Evolutionary conservation across 2,113 vertebrate species (phyloP).

Genomic region (Sinocyclocheilus anshuiensis): DNA sequence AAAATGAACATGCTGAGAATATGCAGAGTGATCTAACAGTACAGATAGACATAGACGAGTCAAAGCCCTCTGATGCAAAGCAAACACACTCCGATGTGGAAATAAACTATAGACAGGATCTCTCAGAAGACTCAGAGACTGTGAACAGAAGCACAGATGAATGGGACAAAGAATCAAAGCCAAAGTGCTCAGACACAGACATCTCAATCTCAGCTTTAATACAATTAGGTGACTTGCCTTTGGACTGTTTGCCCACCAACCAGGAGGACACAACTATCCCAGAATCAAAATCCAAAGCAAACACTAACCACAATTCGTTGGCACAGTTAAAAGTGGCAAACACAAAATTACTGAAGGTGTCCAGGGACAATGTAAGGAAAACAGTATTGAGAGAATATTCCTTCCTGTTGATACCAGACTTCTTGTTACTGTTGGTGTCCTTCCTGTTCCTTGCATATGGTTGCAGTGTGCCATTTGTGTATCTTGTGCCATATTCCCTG

Average conservation of each 20-base stretch:
- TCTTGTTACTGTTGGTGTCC: constrained; percentile 82
- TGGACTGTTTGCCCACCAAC: background rate
- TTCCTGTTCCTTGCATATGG: constrained; percentile 92
- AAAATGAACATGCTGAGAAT: background rate
- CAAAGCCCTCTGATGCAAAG: constrained; percentile 10
- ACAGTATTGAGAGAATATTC: constrained; percentile 73
- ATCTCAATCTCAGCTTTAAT: background rate
- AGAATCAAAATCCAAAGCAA: background rate
- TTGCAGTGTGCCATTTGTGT: constrained; percentile 90
- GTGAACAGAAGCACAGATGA: background rate
- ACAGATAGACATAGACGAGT: background rate
- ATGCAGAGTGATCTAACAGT: background rate
- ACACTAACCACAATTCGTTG: background rate
- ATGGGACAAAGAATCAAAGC: constrained; percentile 11
- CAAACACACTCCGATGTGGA: background rate
- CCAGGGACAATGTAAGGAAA: background rate
- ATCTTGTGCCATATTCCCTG: constrained; percentile 91
- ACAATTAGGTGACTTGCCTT: background rate
- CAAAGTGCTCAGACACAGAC: background rate
- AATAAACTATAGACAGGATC: background rate
- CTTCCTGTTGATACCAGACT: constrained; percentile 83
- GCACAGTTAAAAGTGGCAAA: constrained; percentile 32
- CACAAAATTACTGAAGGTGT: constrained; percentile 6
- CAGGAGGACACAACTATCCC: background rate
- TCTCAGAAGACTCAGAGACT: background rate